A percentile compares a stretch with the other conserved stretches of the same genome.
phyloP scores from a whole-genome alignment of 2,888 invertebrate genomes.

The Drosophila nr. perissopoda region DNA sequence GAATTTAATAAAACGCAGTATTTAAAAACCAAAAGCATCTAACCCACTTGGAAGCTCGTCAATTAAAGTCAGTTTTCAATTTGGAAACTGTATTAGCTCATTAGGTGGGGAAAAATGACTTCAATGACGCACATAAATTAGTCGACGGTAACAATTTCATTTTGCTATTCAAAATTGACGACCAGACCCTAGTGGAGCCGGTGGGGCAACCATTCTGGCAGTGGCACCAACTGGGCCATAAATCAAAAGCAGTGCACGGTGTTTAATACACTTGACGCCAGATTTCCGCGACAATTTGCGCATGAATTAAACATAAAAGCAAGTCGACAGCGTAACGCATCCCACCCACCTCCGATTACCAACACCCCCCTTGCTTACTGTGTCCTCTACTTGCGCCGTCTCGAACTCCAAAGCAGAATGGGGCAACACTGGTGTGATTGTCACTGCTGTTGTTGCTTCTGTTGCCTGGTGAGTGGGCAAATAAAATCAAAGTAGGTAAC shows the following conservation, averaged over 20 bases:
- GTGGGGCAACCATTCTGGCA: conserved; percentile 25
- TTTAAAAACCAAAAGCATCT: not conserved
- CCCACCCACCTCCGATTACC: conserved; percentile 11
- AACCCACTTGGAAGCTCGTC: not conserved
- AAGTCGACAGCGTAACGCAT: conserved; percentile 55
- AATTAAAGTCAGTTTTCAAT: conserved; percentile 12
- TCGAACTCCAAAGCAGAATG: conserved; percentile 23
- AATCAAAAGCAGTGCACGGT: conserved; percentile 74
- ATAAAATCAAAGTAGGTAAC: conserved; percentile 80
- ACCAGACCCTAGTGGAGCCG: conserved; percentile 30
- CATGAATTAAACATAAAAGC: conserved; percentile 80
- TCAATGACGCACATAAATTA: conserved; percentile 67
- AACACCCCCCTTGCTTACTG: not conserved
- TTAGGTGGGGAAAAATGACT: conserved; percentile 48
- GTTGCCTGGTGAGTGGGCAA: conserved; percentile 60
- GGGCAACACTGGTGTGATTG: conserved; percentile 13
- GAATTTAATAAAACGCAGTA: not conserved
- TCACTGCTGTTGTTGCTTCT: conserved; percentile 2
- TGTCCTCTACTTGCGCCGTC: not conserved
- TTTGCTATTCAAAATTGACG: conserved; percentile 71
- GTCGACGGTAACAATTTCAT: conserved; percentile 68
- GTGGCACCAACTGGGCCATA: conserved; percentile 72
- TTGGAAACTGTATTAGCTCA: conserved; percentile 54
- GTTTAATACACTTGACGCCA: conserved; percentile 79
- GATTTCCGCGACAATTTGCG: conserved; percentile 79